Conservation (phyloP, 2,888 invertebrate genomes). For the Cylindroiulus punctatus region DNA sequence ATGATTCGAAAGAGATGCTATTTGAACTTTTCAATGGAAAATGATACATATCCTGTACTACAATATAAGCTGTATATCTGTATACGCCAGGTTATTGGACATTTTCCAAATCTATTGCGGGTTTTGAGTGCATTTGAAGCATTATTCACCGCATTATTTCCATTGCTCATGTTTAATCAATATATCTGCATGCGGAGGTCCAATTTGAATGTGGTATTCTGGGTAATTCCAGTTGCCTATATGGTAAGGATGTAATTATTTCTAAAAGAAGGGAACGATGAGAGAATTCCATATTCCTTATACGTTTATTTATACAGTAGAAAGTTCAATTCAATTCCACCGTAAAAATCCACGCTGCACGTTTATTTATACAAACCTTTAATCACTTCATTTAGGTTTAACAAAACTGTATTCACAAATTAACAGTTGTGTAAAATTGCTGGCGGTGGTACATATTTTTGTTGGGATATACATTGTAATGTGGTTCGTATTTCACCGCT, state of each 20-base stretch:
- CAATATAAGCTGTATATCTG: too few species aligned
- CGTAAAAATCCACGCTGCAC: neutral
- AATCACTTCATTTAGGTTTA: conserved; percentile 12
- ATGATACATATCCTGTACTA: too few species aligned
- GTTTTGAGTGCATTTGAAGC: neutral
- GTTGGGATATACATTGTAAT: neutral
- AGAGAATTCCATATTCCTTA: neutral
- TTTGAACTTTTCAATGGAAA: too few species aligned
- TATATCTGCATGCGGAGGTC: conserved; percentile 24
- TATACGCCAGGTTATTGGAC: neutral
- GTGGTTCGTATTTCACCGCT: conserved; percentile 2
- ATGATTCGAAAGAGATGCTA: too few species aligned
- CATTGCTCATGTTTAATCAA: conserved; percentile 16
- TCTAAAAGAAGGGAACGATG: neutral
- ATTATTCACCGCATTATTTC: neutral
- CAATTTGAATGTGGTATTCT: conserved; percentile 2
- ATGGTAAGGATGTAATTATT: conserved; percentile 23
- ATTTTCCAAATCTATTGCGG: neutral
- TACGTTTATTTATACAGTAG: neutral
- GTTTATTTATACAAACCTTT: neutral
- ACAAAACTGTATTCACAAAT: neutral
- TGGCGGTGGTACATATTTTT: neutral
- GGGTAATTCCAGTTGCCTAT: neutral
- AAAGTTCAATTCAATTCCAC: neutral
- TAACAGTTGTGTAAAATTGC: conserved; percentile 19